phyloP scores from a whole-genome alignment of 2,797 vertebrate genomes.

The Cephalopachus bancanus region DNA sequence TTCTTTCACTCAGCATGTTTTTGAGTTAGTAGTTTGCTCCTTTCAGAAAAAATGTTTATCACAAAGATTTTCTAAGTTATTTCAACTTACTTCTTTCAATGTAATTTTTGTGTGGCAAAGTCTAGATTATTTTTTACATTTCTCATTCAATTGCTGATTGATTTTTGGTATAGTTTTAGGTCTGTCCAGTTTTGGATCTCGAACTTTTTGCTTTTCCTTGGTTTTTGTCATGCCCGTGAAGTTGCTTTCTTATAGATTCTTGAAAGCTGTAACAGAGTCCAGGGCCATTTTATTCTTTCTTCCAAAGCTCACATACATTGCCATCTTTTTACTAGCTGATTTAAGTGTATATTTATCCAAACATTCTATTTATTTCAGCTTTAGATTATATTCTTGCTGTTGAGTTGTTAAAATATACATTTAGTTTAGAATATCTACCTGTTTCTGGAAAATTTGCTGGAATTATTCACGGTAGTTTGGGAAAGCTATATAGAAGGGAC shows the following conservation, averaged over 20 bases:
- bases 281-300: slow-evolving; percentile 10
- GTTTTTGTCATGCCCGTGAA: background rate
- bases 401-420: slow-evolving; percentile 1
- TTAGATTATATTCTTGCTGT: slow-evolving; percentile 37
- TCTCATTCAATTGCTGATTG: background rate
- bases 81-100: slow-evolving; percentile 31
- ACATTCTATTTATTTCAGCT: background rate
- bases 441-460: slow-evolving; percentile 7
- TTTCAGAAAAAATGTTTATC: slow-evolving; percentile 39
- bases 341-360: slow-evolving; percentile 31
- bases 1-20: background rate
- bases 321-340: slow-evolving; percentile 41
- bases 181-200: background rate
- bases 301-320: background rate
- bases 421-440: slow-evolving; percentile 10
- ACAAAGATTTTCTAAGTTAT: slow-evolving; percentile 21
- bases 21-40: background rate
- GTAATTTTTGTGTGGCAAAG: slow-evolving; percentile 48
- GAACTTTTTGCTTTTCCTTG: slow-evolving; percentile 15
- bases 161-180: background rate
- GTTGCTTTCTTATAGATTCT: background rate
- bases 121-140: background rate
- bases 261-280: background rate
- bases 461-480: slow-evolving; percentile 28
- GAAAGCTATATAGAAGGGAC: background rate